Percentiles rank a stretch among this genome's conserved stretches.
phyloP scores from a whole-genome alignment of 2,113 vertebrate species.

The Lynx canadensis region DNA sequence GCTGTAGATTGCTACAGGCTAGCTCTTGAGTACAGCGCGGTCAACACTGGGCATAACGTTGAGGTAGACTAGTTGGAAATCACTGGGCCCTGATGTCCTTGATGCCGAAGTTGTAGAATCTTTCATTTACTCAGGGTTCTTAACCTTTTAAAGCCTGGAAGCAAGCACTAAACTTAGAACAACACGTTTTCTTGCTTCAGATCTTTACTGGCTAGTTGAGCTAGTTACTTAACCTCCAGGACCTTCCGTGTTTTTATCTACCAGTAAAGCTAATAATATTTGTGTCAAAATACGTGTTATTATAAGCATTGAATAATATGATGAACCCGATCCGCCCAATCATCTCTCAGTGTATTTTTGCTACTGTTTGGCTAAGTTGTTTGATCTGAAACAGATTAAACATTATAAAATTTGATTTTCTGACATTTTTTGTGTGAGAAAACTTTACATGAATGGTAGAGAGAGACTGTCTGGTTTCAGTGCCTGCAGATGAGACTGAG shows the following conservation, averaged over 20 bases:
- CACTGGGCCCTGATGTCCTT: neutral
- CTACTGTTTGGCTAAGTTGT: neutral
- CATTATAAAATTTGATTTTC: neutral
- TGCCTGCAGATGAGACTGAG: neutral
- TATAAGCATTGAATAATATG: neutral
- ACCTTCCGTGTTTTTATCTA: neutral
- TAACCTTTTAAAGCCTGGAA: neutral
- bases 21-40: neutral
- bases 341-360: neutral
- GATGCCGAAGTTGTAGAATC: neutral
- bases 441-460: neutral
- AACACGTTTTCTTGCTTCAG: too few species aligned
- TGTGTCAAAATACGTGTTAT: neutral
- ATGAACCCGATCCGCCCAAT: neutral
- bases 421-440: neutral
- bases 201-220: neutral
- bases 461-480: neutral
- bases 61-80: neutral
- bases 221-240: neutral
- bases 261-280: neutral
- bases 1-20: accelerated
- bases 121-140: neutral
- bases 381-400: neutral
- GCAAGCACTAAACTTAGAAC: neutral
- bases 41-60: neutral